phyloP scores from a whole-genome alignment of 2,888 invertebrate genomes.

The Andrena bicolor region DNA sequence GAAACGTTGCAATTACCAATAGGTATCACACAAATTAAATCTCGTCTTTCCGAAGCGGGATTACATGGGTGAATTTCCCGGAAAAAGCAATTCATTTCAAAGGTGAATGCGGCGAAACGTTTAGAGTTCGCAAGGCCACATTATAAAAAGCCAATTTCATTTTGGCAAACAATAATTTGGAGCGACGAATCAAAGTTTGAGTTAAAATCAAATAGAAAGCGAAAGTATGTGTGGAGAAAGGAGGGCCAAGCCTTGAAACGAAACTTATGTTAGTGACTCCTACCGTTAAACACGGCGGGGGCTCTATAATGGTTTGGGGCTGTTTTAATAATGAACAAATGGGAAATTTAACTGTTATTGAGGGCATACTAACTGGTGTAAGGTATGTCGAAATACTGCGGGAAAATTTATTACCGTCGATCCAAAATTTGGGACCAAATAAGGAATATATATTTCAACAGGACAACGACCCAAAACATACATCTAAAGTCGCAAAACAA shows the following conservation, averaged over 20 bases:
- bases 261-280: neutral
- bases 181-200: neutral
- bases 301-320: constrained; percentile 1
- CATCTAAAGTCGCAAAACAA: neutral
- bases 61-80: neutral
- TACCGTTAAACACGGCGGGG: neutral
- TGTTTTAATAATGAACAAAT: neutral
- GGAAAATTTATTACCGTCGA: neutral
- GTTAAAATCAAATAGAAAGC: neutral
- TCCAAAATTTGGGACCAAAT: neutral
- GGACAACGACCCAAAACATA: constrained; percentile 9
- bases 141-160: neutral
- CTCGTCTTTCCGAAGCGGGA: neutral
- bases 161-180: neutral
- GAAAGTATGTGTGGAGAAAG: constrained; percentile 16
- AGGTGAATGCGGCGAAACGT: neutral
- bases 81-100: neutral
- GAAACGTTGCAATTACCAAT: neutral
- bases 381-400: constrained; percentile 2
- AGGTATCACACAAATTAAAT: neutral
- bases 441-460: neutral
- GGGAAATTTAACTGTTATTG: neutral
- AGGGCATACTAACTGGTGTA: no score
- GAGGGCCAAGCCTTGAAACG: neutral
- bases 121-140: neutral